Evolutionary conservation across 1,140 invertebrate species (phyloP), one percentile per base, ranked within the genome.

Genomic region (Odontomachus brunneus): DNA sequence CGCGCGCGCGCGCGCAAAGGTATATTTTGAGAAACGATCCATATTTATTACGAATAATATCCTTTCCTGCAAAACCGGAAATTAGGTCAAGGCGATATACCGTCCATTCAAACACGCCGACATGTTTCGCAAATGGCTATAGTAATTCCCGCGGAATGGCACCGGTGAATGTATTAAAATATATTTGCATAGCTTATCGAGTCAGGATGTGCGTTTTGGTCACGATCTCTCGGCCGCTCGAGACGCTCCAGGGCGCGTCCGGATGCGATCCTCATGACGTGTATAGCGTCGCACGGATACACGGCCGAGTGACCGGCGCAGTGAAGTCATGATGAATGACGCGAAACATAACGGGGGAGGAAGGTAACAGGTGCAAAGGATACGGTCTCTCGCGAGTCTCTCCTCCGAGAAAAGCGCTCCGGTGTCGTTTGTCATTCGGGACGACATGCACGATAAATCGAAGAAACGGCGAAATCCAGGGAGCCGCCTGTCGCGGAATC

Each of bases 361-460:
- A 44, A 44, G 38, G 65, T 59, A 80, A 48, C 65, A 44, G 12
- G 24, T 71, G 67, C 75, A 71, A 78, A 69, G 49, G 5, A 55
- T 29, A 55, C 11, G 62, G 83, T 83, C 80, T 55, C 57, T 59
- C 63, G 24, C 11, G 15, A n/a, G 19, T 33, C 72, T 49, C 5
- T 44, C n/a, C n/a, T n/a, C n/a, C n/a, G 26, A 69, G 82, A 82
- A 67, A 82, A 59, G n/a, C 17, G 62, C 59, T 24, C 29, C 80
- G 80, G 73, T 87, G 78, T 83, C 85, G 84, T 87, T 87, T 87
- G 84, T 87, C 85, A 85, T 19, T 74, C 62, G 48, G 53, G 24
- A 82, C 69, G 80, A 60, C 55, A 62, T 55, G 48, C 66, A 78
- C 83, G 78, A 85, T 87, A 76, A 82, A 87, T 85, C 72, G 84